Conservation (phyloP, 2,113 vertebrate species). For the Pleuronectes platessa region DNA sequence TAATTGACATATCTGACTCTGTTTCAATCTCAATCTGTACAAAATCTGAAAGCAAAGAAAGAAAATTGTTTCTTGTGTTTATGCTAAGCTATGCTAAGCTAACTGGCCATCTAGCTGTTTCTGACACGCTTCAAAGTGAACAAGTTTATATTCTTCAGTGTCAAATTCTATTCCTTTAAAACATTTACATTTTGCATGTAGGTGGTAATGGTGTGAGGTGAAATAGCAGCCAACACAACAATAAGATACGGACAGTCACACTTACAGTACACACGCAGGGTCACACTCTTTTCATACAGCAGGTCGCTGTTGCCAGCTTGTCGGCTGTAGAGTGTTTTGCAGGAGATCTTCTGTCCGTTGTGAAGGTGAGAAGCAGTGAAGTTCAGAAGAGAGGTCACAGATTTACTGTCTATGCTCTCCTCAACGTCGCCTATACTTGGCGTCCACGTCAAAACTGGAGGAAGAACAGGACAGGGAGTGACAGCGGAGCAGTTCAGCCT, state of each 20-base stretch:
- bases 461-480: conserved; percentile 58
- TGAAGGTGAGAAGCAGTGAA: conserved; percentile 70
- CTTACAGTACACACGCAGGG: conserved; percentile 67
- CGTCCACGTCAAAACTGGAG: conserved; percentile 70
- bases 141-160: too few relatives aligned
- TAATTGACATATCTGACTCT: background rate
- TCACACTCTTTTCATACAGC: conserved; percentile 27
- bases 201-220: too few relatives aligned
- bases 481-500: conserved; percentile 62
- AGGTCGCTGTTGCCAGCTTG: conserved; percentile 37
- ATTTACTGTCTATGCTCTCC: conserved; percentile 12
- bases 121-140: too few relatives aligned
- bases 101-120: background rate
- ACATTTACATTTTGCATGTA: too few relatives aligned
- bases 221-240: background rate
- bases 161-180: too few relatives aligned
- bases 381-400: conserved; percentile 54
- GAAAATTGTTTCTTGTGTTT: background rate
- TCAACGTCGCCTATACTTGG: conserved; percentile 49
- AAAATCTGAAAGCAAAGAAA: too few relatives aligned
- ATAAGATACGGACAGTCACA: background rate
- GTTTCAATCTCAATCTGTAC: background rate
- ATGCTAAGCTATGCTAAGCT: background rate
- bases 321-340: conserved; percentile 54
- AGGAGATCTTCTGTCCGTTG: conserved; percentile 57